A percentile compares a stretch with the other conserved stretches of the same genome.
phyloP scores from a whole-genome alignment of 2,888 invertebrate species.

The Tethea ocularis region DNA sequence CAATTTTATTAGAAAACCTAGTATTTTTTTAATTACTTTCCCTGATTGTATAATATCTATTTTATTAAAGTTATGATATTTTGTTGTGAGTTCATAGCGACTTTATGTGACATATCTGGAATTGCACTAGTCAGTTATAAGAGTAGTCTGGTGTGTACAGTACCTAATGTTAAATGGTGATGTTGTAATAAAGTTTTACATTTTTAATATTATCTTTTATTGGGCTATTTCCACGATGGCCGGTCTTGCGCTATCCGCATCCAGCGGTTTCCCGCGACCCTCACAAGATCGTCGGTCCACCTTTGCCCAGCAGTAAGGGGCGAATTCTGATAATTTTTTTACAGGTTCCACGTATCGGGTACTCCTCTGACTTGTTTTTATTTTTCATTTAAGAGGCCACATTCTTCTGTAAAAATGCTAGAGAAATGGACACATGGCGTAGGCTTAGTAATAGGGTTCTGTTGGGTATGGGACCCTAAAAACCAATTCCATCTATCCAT shows the following conservation, averaged over 20 bases:
- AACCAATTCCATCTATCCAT: too few relatives aligned
- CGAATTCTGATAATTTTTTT: too few relatives aligned
- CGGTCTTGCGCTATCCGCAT: too few relatives aligned
- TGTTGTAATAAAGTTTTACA: slow-evolving; percentile 75
- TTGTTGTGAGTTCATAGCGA: neutral
- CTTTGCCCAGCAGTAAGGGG: too few relatives aligned
- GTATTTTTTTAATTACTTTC: slow-evolving; percentile 17
- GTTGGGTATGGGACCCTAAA: too few relatives aligned
- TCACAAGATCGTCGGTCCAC: too few relatives aligned
- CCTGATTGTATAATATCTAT: slow-evolving; percentile 36
- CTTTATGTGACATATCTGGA: slow-evolving; percentile 55
- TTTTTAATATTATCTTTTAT: slow-evolving; percentile 49
- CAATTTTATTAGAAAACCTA: neutral
- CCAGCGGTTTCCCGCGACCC: too few relatives aligned
- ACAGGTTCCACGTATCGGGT: neutral
- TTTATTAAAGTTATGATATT: neutral
- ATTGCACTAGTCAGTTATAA: slow-evolving; percentile 65
- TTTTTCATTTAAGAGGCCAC: too few relatives aligned
- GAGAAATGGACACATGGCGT: too few relatives aligned
- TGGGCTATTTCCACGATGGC: slow-evolving; percentile 15
- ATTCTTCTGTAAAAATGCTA: too few relatives aligned
- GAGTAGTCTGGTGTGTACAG: slow-evolving; percentile 58
- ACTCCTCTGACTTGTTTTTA: neutral
- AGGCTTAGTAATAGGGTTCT: too few relatives aligned
- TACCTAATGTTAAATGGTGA: slow-evolving; percentile 50